Conservation (phyloP, 2,113 vertebrate species). For the Rhipidura dahli region DNA sequence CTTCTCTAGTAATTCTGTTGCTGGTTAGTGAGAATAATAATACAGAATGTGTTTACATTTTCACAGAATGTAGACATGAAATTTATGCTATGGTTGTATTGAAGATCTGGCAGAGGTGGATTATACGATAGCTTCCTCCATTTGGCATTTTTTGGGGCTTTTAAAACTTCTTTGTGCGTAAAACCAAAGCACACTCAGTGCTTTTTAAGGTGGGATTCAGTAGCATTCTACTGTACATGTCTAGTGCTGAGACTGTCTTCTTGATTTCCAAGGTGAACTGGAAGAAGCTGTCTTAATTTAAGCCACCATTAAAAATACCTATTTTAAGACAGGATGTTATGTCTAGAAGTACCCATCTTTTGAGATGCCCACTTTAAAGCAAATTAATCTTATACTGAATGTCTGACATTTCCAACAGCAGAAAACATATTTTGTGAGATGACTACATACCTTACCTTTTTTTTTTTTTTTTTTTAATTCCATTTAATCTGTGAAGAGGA, state of each 20-base stretch:
- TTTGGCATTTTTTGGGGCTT: neutral
- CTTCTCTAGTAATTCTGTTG: neutral
- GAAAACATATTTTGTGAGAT: neutral
- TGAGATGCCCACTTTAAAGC: neutral
- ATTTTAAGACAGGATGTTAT: neutral
- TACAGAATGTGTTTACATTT: neutral
- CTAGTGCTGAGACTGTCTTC: neutral
- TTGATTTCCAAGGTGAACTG: neutral
- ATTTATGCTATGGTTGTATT: neutral
- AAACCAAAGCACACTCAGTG: neutral
- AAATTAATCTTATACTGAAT: neutral
- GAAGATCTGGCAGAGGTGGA: neutral
- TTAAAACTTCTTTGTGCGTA: neutral
- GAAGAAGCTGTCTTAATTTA: neutral
- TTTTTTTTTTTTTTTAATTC: neutral
- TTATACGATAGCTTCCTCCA: neutral
- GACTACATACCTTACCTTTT: neutral
- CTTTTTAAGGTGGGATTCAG: neutral
- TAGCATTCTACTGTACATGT: neutral
- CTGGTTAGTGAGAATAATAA: neutral
- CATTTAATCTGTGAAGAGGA: neutral
- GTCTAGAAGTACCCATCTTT: neutral
- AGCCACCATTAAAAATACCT: neutral
- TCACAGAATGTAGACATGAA: neutral
- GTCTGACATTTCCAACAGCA: neutral